Conservation (phyloP, 1,140 invertebrate genomes). For the Zaprionus africanus region DNA sequence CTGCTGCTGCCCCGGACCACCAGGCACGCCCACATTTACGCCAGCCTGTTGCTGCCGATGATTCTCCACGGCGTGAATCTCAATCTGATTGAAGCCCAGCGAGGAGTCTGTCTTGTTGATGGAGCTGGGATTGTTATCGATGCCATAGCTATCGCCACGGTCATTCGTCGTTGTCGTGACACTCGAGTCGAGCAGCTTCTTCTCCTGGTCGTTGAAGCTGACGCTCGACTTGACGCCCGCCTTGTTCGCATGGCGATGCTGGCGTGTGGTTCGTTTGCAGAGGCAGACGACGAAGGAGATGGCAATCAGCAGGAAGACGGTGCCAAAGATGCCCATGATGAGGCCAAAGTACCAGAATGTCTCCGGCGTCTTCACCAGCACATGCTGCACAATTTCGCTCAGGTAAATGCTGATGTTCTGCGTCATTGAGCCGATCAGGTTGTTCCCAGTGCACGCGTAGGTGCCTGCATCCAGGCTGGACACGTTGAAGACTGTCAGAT, state of each 20-base stretch:
- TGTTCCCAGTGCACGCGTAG: conserved; percentile 91
- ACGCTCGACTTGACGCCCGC: conserved; percentile 88
- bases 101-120: conserved; percentile 83
- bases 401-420: conserved; percentile 90
- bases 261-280: conserved; percentile 84
- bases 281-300: conserved; percentile 85
- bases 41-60: conserved; percentile 57
- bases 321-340: conserved; percentile 84
- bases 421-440: conserved; percentile 89
- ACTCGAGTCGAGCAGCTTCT: conserved; percentile 91
- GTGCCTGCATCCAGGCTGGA: conserved; percentile 91
- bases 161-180: conserved; percentile 91
- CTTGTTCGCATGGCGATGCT: conserved; percentile 87
- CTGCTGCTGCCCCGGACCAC: conserved; percentile 17
- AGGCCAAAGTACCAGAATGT: conserved; percentile 84
- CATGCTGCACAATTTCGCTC: conserved; percentile 88
- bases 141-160: conserved; percentile 87
- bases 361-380: conserved; percentile 82
- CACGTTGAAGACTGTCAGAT: conserved; percentile 90
- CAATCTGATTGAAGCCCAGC: conserved; percentile 87
- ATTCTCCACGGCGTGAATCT: conserved; percentile 90
- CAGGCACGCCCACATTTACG: not conserved
- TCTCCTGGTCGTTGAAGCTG: conserved; percentile 93
- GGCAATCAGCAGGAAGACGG: conserved; percentile 75
- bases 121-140: conserved; percentile 85